A percentile compares a stretch with the other conserved stretches of the same genome.
These are phyloP conservation scores for Bos indicus DNA, from an alignment of 2,113 vertebrate genomes.

Conservation along the genomic window DNA sequence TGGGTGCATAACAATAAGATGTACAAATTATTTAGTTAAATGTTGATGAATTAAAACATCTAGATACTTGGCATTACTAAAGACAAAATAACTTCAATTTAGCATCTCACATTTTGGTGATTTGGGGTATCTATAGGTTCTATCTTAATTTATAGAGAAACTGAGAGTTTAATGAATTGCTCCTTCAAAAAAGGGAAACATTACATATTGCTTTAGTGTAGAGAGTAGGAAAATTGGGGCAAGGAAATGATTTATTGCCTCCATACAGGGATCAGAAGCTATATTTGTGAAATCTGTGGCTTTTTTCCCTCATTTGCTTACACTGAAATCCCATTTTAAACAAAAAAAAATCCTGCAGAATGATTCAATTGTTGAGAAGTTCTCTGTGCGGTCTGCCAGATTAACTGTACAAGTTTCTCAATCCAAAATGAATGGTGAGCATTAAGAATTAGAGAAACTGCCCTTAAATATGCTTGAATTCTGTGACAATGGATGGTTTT, in stretches of 20 bases:
- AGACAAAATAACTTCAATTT: neutral
- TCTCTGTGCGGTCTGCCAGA: neutral
- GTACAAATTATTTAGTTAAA: neutral
- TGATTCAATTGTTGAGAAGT: neutral
- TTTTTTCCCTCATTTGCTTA: neutral
- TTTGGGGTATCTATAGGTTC: neutral
- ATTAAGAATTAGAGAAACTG: neutral
- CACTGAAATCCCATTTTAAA: neutral
- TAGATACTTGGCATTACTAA: slow-evolving; percentile 8
- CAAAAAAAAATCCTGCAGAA: neutral
- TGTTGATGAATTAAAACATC: neutral
- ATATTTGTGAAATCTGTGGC: neutral
- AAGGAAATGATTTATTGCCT: neutral
- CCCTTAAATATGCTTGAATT: neutral
- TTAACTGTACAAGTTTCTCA: neutral
- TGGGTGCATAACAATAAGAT: neutral
- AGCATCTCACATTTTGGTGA: neutral
- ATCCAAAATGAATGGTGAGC: neutral
- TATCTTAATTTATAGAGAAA: slow-evolving; percentile 15
- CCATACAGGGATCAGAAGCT: neutral
- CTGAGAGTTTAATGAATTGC: neutral
- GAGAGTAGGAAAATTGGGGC: neutral
- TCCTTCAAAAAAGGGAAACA: neutral
- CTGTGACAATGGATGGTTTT: neutral
- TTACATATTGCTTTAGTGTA: neutral